Evolutionary conservation across 2,797 vertebrate species (phyloP).

Genomic region (Siniperca obscura): DNA sequence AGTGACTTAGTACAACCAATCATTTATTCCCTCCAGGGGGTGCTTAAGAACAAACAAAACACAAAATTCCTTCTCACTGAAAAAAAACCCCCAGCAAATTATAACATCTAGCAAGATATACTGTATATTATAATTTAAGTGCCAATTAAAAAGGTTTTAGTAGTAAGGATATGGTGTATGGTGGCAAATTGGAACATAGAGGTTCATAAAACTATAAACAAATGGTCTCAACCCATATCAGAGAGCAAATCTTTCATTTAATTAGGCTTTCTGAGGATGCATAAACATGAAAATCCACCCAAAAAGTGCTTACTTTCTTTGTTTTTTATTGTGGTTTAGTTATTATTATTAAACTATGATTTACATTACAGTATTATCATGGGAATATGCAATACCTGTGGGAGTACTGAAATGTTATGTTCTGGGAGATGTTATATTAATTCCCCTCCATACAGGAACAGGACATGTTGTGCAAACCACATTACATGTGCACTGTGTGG

Average conservation of each 20-base stretch:
- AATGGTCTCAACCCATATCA: constrained; percentile 18
- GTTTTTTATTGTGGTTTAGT: constrained; percentile 2
- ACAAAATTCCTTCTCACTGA: not conserved
- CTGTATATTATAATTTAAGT: not conserved
- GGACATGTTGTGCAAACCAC: constrained; percentile 35
- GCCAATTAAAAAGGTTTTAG: not conserved
- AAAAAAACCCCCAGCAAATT: constrained; percentile 21
- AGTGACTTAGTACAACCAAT: constrained; percentile 21
- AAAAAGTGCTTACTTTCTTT: constrained; percentile 19
- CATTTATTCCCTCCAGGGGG: constrained; percentile 7
- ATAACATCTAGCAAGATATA: constrained; percentile 20
- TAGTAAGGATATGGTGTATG: not conserved
- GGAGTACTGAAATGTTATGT: not conserved
- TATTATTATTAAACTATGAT: not conserved
- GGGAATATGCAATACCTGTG: not conserved
- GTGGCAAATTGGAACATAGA: not conserved
- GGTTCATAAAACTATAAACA: constrained; percentile 21
- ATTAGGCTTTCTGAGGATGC: constrained; percentile 7
- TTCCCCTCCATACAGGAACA: constrained; percentile 18
- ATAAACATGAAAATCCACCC: constrained; percentile 35
- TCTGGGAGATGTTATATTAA: not conserved
- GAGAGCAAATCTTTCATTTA: constrained; percentile 14
- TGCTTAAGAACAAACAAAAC: not conserved
- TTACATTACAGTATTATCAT: not conserved
- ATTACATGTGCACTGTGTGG: constrained; percentile 43